Base-by-base conservation (phyloP, 2,888 invertebrate genomes). In the Melinopterus prodromus region DNA sequence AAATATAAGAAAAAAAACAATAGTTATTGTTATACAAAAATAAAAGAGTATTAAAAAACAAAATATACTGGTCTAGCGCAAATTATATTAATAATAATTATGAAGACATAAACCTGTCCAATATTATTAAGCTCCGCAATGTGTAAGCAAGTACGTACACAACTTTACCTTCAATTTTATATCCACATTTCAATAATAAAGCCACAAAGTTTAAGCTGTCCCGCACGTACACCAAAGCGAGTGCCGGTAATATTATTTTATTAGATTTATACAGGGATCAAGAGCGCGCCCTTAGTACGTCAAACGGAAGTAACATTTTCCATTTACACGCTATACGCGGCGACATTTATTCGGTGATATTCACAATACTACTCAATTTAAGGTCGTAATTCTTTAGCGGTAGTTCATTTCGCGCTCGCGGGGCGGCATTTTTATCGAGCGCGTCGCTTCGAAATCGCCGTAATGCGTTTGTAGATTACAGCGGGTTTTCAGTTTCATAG, bases 231-330 rank as follows among this genome's bases (percentile, higher is more conserved):
- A 53, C 53, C 2, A 53, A 53, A 12, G 53, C 53, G 9, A 53
- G 53, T 53, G 53, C 26, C 26, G 26, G 26, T 53, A 53, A 53
- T 53, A 53, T 53, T 53, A 53, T 53, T 53, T 53, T 53, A 53
- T 53, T 53, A 53, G 53, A 53, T 53, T 53, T 53, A 53, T 53
- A 53, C 53, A 53, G 53, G 53, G 53, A 53, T 53, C 53, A 53
- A 53, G 53, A 9, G 9, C 53, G 53, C 53, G 26, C 53, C 53
- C 12, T 53, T 53, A 53, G 53, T 53, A 53, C 53, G 53, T 2
- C 53, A 53, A 26, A 12, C 53, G 53, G 53, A 53, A 53, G 53
- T 53, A 2, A 53, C 53, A 53, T 53, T 53, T 53, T 53, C 7
- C 53, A 53, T 53, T 53, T 53, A 53, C 53, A 12, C 53, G 53